These are phyloP conservation scores for Pithecia hirsuta DNA, from an alignment of 2,797 vertebrate genomes.

Conservation along the genomic window DNA sequence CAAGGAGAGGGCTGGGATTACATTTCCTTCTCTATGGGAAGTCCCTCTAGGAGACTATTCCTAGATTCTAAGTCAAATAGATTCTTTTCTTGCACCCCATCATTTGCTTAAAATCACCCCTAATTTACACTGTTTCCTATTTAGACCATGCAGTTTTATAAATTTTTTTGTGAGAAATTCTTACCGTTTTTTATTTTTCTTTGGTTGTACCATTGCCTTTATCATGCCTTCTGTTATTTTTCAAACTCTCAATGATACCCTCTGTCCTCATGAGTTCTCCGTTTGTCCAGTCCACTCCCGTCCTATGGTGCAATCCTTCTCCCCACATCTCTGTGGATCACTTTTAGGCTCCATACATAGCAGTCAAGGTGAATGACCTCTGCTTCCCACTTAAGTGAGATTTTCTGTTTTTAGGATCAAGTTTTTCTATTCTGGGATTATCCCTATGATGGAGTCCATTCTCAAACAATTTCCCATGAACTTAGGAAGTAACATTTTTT, in stretches of 20 bases:
- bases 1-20: neutral
- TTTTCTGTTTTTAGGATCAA: neutral
- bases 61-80: constrained; percentile 1
- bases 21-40: constrained; percentile 4
- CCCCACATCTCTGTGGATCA: accelerated
- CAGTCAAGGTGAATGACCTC: neutral
- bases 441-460: neutral
- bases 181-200: neutral
- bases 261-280: accelerated
- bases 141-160: neutral
- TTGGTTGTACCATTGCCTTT: neutral
- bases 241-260: neutral
- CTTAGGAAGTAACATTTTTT: neutral
- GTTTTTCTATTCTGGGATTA: neutral
- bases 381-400: neutral
- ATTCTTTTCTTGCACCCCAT: neutral
- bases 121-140: neutral
- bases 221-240: neutral
- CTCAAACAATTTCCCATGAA: neutral
- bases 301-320: neutral
- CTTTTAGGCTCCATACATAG: neutral
- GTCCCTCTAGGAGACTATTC: neutral
- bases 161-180: neutral
- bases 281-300: neutral
- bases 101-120: neutral